phyloP scores from a whole-genome alignment of 35 echinoderm and acorn worm genomes.

The Lytechinus variegatus region DNA sequence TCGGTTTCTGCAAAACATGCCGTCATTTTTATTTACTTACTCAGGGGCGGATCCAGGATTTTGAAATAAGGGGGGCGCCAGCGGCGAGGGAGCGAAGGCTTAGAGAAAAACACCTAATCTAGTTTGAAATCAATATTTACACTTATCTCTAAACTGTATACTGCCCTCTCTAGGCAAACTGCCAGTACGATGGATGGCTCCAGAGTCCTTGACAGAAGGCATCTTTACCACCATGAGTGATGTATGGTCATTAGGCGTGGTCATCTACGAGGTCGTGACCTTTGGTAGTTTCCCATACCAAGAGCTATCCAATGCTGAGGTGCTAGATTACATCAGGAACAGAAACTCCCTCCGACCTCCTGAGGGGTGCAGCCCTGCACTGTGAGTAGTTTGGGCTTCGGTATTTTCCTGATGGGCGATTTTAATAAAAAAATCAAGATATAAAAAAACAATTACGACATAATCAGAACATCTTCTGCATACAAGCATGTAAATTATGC shows the following conservation, averaged over 20 bases:
- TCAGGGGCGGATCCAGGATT: no score
- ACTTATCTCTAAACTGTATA: background rate
- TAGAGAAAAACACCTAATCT: no score
- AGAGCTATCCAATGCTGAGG: conserved; percentile 77
- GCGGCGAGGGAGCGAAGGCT: no score
- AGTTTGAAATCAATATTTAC: background rate
- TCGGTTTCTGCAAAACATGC: no score
- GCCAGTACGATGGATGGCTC: conserved; percentile 93
- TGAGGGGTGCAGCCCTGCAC: conserved; percentile 63
- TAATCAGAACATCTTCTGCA: no score
- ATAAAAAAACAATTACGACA: no score
- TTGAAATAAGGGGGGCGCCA: no score
- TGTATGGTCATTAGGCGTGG: conserved; percentile 76
- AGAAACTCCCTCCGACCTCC: conserved; percentile 71
- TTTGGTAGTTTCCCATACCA: conserved; percentile 90
- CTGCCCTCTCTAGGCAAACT: conserved; percentile 62
- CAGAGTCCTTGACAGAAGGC: conserved; percentile 85
- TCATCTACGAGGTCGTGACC: conserved; percentile 90
- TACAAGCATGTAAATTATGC: no score
- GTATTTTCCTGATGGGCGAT: background rate
- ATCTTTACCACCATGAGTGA: conserved; percentile 93
- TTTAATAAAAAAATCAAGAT: no score
- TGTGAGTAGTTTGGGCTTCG: conserved; percentile 67
- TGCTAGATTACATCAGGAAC: conserved; percentile 85
- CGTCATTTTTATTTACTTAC: no score